Base-by-base conservation (phyloP, 2,888 invertebrate genomes). In the Andrena camellia region DNA sequence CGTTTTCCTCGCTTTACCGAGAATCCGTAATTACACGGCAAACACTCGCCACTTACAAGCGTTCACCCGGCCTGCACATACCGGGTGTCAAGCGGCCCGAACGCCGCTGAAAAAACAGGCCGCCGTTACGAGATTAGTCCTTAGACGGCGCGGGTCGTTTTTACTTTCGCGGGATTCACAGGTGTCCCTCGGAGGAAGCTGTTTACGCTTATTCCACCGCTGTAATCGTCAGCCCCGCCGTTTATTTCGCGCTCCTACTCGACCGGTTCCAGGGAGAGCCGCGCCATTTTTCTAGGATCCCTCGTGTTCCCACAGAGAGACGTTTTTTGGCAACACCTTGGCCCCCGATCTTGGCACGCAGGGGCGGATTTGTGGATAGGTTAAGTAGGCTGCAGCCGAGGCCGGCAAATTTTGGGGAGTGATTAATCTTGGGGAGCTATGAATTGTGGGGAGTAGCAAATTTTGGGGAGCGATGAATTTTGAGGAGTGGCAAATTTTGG, bases 21-120 rank as follows among this genome's bases (percentile, higher is more conserved):
- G 85, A 86, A 88, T 84, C 74, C 83, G 82, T 86, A 86, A 86
- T 88, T 88, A 85, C 85, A 77, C 80, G 85, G 73, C 66, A 78
- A 78, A 78, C 79, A 76, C 83, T 85, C 81, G 86, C 82, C 78
- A 78, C 77, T 84, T 78, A 81, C 83, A 73, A 79, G 81, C 81
- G 78, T 83, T 74, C 83, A 57, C 23, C 62, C 35, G 83, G 63
- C 35, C 59, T 63, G 66, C 70, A 63, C 80, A 60, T 75, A 84
- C 75, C 81, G 78, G 78, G 81, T 85, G 84, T 77, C 77, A 52
- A 48, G 59, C 76, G 35, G 42, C 57, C 62, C 80, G 50, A n/a
- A 29, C 42, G 57, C 42, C 78, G 54, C 26, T 52, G 67, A 75
- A 83, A 83, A 78, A 77, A 72, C 48, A 59, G 59, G 57, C 54